A percentile compares a stretch with the other conserved stretches of the same genome.
These are phyloP conservation scores for Dendrolimus pini DNA, from an alignment of 2,888 invertebrate species.

Conservation along the genomic window DNA sequence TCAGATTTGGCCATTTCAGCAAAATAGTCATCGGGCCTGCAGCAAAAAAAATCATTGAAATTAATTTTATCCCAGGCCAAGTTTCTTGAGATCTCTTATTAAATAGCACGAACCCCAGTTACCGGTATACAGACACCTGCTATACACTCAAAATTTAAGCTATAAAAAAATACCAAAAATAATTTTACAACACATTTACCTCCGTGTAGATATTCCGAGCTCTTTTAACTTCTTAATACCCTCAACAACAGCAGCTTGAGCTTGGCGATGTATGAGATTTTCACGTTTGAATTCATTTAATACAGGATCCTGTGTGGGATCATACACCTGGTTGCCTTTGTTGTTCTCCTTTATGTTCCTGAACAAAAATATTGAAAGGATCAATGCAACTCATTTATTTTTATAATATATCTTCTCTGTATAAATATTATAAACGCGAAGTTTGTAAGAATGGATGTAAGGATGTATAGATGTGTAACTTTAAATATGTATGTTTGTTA, in stretches of 20 bases:
- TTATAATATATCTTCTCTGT: too few species aligned
- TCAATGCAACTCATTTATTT: too few species aligned
- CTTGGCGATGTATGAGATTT: slow-evolving; percentile 90
- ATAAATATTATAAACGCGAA: too few species aligned
- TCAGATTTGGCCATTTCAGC: slow-evolving; percentile 99
- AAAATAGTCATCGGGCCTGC: slow-evolving; percentile 95
- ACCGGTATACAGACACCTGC: too few species aligned
- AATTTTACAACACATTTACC: slow-evolving; percentile 41
- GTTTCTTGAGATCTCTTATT: not conserved
- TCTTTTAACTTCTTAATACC: slow-evolving; percentile 87
- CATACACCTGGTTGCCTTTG: slow-evolving; percentile 79
- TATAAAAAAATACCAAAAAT: not conserved
- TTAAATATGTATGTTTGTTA: too few species aligned
- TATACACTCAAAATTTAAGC: not conserved
- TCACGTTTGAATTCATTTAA: slow-evolving; percentile 95
- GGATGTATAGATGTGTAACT: too few species aligned
- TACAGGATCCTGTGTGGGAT: slow-evolving; percentile 84
- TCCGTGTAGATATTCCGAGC: slow-evolving; percentile 84
- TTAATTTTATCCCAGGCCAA: too few species aligned
- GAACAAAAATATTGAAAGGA: not conserved
- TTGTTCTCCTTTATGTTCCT: slow-evolving; percentile 78
- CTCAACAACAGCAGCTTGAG: slow-evolving; percentile 89
- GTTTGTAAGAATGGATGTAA: too few species aligned
- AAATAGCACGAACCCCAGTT: too few species aligned
- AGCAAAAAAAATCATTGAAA: slow-evolving; percentile 7